Conservation (phyloP, 2,797 vertebrate genomes). For the Tokudaia tokunoshimensis region DNA sequence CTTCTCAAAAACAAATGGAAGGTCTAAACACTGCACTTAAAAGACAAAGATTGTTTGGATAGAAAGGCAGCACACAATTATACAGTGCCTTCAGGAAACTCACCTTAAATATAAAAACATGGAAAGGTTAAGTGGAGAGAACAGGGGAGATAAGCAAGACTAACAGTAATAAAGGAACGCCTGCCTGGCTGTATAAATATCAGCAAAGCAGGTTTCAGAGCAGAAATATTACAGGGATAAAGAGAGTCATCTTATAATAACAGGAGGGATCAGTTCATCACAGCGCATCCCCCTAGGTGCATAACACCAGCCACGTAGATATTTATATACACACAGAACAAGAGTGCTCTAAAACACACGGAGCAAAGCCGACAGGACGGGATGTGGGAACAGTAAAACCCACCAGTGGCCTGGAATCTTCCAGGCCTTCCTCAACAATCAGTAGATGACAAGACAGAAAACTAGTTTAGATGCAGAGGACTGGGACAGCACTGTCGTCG, state of each 20-base stretch:
- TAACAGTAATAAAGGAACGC: background rate
- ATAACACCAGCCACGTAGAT: background rate
- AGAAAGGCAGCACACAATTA: constrained; percentile 18
- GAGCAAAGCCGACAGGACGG: background rate
- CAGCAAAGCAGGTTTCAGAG: constrained; percentile 56
- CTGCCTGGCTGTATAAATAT: background rate
- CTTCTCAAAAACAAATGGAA: background rate
- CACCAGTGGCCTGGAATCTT: constrained; percentile 25
- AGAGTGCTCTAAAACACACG: background rate
- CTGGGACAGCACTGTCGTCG: background rate
- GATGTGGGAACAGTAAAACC: constrained; percentile 38
- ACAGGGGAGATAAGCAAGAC: background rate
- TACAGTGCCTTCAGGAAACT: background rate
- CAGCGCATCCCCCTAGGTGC: background rate
- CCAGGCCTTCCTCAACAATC: constrained; percentile 19
- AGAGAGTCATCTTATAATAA: constrained; percentile 49
- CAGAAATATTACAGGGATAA: constrained; percentile 50
- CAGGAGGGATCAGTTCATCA: background rate
- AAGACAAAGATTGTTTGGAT: constrained; percentile 42
- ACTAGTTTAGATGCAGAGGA: background rate
- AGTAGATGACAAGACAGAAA: constrained; percentile 43
- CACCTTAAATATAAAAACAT: constrained; percentile 42
- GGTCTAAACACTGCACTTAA: background rate
- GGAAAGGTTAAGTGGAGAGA: constrained; percentile 50
- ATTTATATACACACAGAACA: constrained; percentile 23